phyloP scores from a whole-genome alignment of 2,797 vertebrate species.

The Poeciliopsis presidionis region DNA sequence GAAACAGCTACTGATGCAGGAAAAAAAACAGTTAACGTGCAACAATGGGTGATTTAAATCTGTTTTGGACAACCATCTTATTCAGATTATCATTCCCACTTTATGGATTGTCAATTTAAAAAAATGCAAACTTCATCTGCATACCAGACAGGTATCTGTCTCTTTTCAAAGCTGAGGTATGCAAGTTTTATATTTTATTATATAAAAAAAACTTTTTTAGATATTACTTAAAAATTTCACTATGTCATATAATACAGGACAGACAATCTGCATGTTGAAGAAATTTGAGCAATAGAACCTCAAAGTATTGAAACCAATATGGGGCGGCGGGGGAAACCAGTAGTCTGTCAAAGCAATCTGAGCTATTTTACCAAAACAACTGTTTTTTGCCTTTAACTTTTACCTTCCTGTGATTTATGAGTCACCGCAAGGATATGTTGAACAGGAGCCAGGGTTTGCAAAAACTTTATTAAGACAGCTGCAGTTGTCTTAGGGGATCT shows the following conservation, averaged over 20 bases:
- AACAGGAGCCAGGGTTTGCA: not conserved
- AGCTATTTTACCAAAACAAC: slow-evolving; percentile 18
- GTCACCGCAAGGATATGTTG: slow-evolving; percentile 9
- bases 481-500: not conserved
- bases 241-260: no score
- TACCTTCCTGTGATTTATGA: slow-evolving; percentile 41
- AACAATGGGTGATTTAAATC: not conserved
- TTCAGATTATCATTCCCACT: not conserved
- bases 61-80: not conserved
- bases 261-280: not conserved
- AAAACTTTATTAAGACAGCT: not conserved
- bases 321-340: not conserved
- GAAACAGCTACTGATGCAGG: not conserved
- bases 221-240: no score
- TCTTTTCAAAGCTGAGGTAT: not conserved
- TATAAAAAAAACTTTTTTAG: no score
- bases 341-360: slow-evolving; percentile 43
- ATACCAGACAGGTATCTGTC: no score
- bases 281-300: not conserved
- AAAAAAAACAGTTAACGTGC: not conserved
- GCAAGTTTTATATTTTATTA: no score
- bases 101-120: not conserved
- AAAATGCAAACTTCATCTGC: not conserved
- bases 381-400: slow-evolving; percentile 35
- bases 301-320: slow-evolving; percentile 11